Percentiles rank a stretch among this genome's conserved stretches.
Evolutionary conservation across 2,888 invertebrate genomes (phyloP).

Genomic region (Brachypalpus laphriformis): DNA sequence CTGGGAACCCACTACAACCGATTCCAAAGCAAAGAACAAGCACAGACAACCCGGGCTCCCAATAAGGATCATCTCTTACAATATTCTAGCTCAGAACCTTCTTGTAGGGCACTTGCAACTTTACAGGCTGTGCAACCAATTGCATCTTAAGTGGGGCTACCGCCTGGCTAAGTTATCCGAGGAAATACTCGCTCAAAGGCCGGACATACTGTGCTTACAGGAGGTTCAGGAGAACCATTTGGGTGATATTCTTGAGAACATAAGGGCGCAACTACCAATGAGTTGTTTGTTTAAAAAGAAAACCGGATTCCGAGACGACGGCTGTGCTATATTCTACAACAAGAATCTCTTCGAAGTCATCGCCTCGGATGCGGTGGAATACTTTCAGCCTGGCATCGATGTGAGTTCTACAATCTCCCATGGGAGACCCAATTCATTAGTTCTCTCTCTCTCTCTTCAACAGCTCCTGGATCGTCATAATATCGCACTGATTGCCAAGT

Average conservation of each 20-base stretch:
- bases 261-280: too few relatives aligned
- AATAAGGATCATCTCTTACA: slow-evolving; percentile 92
- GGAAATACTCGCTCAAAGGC: slow-evolving; percentile 83
- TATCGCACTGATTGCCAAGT: slow-evolving; percentile 91
- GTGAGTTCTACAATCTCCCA: slow-evolving; percentile 38
- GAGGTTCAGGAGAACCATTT: slow-evolving; percentile 94
- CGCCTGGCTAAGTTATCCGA: slow-evolving; percentile 84
- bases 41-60: neutral
- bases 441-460: neutral
- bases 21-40: neutral
- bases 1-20: slow-evolving; percentile 13
- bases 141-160: slow-evolving; percentile 87
- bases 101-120: slow-evolving; percentile 89
- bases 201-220: slow-evolving; percentile 87
- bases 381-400: slow-evolving; percentile 82
- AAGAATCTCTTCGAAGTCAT: slow-evolving; percentile 86
- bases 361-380: slow-evolving; percentile 88
- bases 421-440: neutral
- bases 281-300: slow-evolving; percentile 90
- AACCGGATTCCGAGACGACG: slow-evolving; percentile 92
- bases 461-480: slow-evolving; percentile 92
- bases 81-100: slow-evolving; percentile 93
- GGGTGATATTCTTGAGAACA: slow-evolving; percentile 77
- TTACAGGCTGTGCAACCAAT: slow-evolving; percentile 85
- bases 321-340: slow-evolving; percentile 95